phyloP scores from a whole-genome alignment of 2,113 vertebrate genomes.

The Stomatorhinus ivindoensis region DNA sequence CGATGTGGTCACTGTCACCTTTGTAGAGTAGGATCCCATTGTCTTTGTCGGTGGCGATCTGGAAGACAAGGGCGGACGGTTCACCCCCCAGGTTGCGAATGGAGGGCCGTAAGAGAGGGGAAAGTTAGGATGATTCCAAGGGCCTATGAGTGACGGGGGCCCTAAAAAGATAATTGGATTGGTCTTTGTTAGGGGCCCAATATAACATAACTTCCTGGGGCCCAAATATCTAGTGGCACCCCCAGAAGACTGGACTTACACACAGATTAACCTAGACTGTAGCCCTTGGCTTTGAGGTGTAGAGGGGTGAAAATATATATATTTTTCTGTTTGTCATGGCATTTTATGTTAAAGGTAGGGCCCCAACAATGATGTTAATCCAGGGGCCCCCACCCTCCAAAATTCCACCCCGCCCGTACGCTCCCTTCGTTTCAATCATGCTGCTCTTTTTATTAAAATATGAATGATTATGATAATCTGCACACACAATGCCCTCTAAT shows the following conservation, averaged over 20 bases:
- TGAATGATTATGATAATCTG: background rate
- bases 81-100: background rate
- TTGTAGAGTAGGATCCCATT: slow-evolving; percentile 92
- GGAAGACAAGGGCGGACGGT: background rate
- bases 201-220: background rate
- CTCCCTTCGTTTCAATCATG: background rate
- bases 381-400: background rate
- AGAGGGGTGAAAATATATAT: background rate
- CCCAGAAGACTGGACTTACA: background rate
- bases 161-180: background rate
- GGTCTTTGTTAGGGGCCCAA: background rate
- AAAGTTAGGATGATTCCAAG: background rate
- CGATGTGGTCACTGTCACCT: slow-evolving; percentile 85
- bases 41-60: slow-evolving; percentile 97
- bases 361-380: background rate
- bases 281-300: background rate
- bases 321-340: background rate
- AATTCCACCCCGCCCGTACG: background rate
- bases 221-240: background rate
- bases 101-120: background rate
- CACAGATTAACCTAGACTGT: background rate
- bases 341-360: background rate
- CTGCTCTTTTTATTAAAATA: background rate
- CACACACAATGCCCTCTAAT: background rate
- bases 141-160: background rate